Evolutionary conservation across 2,113 vertebrate species (phyloP).

Genomic region (Burhinus bistriatus): DNA sequence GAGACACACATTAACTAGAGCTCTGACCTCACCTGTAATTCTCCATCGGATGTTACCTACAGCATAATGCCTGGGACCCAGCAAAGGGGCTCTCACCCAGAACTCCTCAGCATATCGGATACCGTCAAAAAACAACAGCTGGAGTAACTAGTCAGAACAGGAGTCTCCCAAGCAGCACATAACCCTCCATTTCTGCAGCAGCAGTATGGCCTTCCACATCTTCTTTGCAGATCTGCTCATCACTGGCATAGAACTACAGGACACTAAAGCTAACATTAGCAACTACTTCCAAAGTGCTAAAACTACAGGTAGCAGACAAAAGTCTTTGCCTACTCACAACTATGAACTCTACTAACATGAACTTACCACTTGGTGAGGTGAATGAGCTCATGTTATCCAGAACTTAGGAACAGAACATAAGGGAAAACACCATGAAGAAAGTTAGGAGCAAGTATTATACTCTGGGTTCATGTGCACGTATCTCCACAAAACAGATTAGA

Average conservation of each 20-base stretch:
- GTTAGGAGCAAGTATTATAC: neutral
- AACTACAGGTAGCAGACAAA: neutral
- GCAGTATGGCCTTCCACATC: neutral
- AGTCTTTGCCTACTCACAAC: neutral
- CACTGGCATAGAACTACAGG: neutral
- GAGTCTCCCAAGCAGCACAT: neutral
- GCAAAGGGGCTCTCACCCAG: neutral
- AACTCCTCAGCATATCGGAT: accelerated
- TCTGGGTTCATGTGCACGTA: neutral
- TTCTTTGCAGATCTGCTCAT: neutral
- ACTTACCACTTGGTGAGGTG: constrained; percentile 69
- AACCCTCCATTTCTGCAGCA: neutral
- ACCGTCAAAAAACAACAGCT: neutral
- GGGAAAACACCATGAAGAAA: neutral
- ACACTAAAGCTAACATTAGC: neutral
- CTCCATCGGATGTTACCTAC: neutral
- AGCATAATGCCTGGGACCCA: neutral
- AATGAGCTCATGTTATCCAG: constrained; percentile 61
- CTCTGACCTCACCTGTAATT: neutral
- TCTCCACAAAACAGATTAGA: neutral
- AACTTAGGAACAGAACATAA: constrained; percentile 52
- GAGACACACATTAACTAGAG: neutral
- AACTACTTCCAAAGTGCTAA: neutral
- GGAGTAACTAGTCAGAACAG: neutral
- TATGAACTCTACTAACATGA: neutral